Evolutionary conservation across 1,140 invertebrate genomes (phyloP).

Genomic region (Phymastichus coffea): DNA sequence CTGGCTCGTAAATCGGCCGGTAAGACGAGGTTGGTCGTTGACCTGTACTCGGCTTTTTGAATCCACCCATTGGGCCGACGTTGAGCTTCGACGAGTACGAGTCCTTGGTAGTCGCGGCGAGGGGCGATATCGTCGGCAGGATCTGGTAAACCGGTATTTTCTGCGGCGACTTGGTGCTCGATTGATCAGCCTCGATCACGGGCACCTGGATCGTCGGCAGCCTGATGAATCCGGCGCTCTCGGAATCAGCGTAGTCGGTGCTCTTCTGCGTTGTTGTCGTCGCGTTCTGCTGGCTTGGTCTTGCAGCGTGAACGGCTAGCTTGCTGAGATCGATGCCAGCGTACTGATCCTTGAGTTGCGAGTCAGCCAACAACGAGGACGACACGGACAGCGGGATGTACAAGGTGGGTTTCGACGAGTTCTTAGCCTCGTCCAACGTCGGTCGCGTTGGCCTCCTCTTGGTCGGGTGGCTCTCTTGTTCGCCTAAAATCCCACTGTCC

Average conservation of each 20-base stretch:
- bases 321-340: not conserved
- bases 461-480: not conserved
- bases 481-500: conserved; percentile 16
- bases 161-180: conserved; percentile 33
- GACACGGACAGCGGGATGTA: conserved; percentile 15
- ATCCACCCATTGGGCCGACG: not conserved
- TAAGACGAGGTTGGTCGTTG: not conserved
- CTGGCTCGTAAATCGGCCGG: not conserved
- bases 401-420: conserved; percentile 19
- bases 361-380: not conserved
- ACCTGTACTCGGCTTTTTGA: conserved; percentile 2
- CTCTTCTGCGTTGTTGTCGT: not conserved
- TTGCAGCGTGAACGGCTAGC: not conserved
- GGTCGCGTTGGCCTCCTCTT: not conserved
- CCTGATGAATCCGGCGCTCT: conserved; percentile 17
- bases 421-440: not conserved
- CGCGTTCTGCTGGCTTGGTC: not conserved
- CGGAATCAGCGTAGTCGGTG: conserved; percentile 27
- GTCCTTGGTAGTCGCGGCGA: not conserved
- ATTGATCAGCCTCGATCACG: conserved; percentile 45
- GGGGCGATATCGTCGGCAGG: not conserved
- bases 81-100: not conserved
- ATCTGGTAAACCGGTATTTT: conserved; percentile 4
- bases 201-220: conserved; percentile 50
- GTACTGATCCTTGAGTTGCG: conserved; percentile 4